phyloP scores from a whole-genome alignment of 2,113 vertebrate species.

The Hippocampus abdominalis region DNA sequence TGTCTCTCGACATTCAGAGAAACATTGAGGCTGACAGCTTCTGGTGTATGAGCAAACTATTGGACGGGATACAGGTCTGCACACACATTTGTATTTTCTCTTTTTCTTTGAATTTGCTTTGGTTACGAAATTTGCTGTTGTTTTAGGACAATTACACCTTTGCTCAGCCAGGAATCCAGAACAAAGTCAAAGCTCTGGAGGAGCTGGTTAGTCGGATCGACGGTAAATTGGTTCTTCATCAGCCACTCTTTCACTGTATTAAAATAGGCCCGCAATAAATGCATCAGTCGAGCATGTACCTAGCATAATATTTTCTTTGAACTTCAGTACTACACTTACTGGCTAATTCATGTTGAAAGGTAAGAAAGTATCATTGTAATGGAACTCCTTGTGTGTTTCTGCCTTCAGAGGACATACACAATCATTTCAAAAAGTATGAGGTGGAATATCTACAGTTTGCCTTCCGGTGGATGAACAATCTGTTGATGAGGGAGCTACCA shows the following conservation, averaged over 20 bases:
- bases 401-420: slow-evolving; percentile 85
- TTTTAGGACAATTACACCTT: slow-evolving; percentile 95
- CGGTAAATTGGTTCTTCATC: slow-evolving; percentile 71
- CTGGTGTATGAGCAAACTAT: slow-evolving; percentile 98
- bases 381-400: slow-evolving; percentile 1
- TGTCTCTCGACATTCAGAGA: slow-evolving; percentile 85
- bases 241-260: not conserved
- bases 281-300: not conserved
- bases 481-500: slow-evolving; percentile 88
- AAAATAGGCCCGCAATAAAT: not conserved
- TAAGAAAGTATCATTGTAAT: not conserved
- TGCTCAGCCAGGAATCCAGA: slow-evolving; percentile 97
- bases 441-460: slow-evolving; percentile 92
- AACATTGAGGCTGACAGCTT: slow-evolving; percentile 98
- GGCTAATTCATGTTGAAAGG: not conserved
- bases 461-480: slow-evolving; percentile 80
- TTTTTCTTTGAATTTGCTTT: not conserved
- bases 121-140: not conserved
- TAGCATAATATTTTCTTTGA: not conserved
- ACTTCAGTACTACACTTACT: not conserved
- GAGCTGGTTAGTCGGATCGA: slow-evolving; percentile 96
- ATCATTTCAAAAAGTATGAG: slow-evolving; percentile 87
- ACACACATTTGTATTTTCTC: not conserved
- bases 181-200: slow-evolving; percentile 95
- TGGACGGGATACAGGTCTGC: slow-evolving; percentile 93